Percentiles rank a stretch among this genome's conserved stretches.
These are phyloP conservation scores for Pachliopta kotzebuea DNA, from an alignment of 2,888 invertebrate genomes.

Conservation along the genomic window DNA sequence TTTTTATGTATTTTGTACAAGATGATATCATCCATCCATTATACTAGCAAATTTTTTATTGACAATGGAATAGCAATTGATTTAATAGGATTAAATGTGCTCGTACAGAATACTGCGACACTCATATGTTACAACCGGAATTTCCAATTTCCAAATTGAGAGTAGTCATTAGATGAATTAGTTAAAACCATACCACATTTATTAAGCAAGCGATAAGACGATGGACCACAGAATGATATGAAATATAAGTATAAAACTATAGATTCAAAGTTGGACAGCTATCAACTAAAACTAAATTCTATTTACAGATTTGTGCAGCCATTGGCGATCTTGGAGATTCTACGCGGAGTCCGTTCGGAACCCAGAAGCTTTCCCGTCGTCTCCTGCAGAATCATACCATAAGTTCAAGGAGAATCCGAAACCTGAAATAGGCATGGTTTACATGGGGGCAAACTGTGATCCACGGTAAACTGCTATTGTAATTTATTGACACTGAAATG, in stretches of 20 bases:
- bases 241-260: no score
- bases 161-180: no score
- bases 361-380: constrained; percentile 76
- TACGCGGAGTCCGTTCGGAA: constrained; percentile 80
- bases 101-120: no score
- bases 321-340: constrained; percentile 82
- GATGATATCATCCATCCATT: no score
- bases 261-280: neutral
- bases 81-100: no score
- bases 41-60: no score
- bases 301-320: constrained; percentile 79
- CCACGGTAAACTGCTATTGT: constrained; percentile 45
- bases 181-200: no score
- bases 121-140: no score
- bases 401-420: constrained; percentile 76
- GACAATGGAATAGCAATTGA: no score
- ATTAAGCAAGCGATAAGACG: no score
- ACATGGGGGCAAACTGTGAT: constrained; percentile 72
- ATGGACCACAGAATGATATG: no score
- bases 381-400: constrained; percentile 77
- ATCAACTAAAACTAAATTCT: neutral
- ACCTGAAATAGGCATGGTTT: constrained; percentile 69
- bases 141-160: no score
- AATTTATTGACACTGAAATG: neutral
- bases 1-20: neutral